These are phyloP conservation scores for Acromyrmex echinatior DNA, from an alignment of 1,140 invertebrate species.

Conservation along the genomic window DNA sequence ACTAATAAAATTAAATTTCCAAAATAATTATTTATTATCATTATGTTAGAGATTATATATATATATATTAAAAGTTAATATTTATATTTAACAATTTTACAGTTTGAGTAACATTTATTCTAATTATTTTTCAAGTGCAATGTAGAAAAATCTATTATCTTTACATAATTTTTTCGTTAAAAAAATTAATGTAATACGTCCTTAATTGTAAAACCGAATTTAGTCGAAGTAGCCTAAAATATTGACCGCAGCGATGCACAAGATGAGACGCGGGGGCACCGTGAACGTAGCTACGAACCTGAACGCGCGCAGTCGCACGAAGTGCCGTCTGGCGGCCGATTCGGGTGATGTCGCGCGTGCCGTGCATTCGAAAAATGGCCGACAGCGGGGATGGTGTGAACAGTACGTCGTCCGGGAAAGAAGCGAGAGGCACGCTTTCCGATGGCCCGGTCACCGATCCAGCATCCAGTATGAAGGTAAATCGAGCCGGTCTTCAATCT, in stretches of 20 bases:
- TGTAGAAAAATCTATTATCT: too few relatives aligned
- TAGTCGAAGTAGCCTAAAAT: background rate
- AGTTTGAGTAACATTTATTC: too few relatives aligned
- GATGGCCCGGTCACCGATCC: conserved; percentile 84
- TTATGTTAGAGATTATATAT: too few relatives aligned
- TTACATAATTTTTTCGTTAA: too few relatives aligned
- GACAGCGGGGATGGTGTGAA: conserved; percentile 82
- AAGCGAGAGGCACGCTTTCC: conserved; percentile 78
- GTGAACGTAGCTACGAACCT: too few relatives aligned
- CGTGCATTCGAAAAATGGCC: conserved; percentile 82
- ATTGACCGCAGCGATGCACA: background rate
- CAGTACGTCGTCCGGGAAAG: conserved; percentile 80
- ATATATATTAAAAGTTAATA: too few relatives aligned
- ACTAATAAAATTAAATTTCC: too few relatives aligned
- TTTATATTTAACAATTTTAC: too few relatives aligned
- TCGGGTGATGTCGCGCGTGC: conserved; percentile 17
- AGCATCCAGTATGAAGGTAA: conserved; percentile 82
- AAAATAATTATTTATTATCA: too few relatives aligned
- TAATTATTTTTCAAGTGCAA: too few relatives aligned
- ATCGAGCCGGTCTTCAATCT: conserved; percentile 1
- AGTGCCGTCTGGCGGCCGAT: conserved; percentile 39
- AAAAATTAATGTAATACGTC: too few relatives aligned
- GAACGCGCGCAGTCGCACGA: background rate
- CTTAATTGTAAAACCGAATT: background rate
- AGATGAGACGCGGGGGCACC: background rate